phyloP scores from a whole-genome alignment of 2,113 vertebrate species.

The Anolis carolinensis region DNA sequence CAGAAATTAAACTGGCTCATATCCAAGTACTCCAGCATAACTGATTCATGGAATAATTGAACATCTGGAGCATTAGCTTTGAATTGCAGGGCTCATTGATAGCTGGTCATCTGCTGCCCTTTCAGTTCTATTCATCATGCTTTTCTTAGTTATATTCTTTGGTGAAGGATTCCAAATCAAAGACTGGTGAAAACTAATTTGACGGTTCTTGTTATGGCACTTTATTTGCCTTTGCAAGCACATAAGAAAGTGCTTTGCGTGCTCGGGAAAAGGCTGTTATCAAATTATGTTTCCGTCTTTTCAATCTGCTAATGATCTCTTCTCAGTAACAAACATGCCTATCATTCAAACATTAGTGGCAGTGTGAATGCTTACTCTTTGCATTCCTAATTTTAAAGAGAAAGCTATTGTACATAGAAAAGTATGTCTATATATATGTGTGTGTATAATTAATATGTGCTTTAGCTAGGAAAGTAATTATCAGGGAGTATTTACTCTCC shows the following conservation, averaged over 20 bases:
- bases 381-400: background rate
- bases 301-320: conserved; percentile 18
- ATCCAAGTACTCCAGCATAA: conserved; percentile 7
- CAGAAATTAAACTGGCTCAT: background rate
- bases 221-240: conserved; percentile 8
- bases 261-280: conserved; percentile 5
- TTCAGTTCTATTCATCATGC: conserved; percentile 6
- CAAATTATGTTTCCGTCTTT: conserved; percentile 15
- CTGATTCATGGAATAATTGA: conserved; percentile 5
- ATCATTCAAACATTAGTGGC: conserved; percentile 1
- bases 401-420: background rate
- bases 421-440: background rate
- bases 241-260: background rate
- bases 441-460: background rate
- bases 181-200: conserved; percentile 14
- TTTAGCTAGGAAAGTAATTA: background rate
- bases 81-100: background rate
- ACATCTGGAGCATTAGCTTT: conserved; percentile 9
- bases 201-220: conserved; percentile 10
- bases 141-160: background rate
- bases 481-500: background rate
- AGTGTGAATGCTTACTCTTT: background rate
- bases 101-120: conserved; percentile 11
- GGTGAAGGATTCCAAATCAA: conserved; percentile 10
- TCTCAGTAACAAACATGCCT: conserved; percentile 1